A percentile compares a stretch with the other conserved stretches of the same genome.
Conservation (phyloP, 1,140 invertebrate genomes). For the Lordiphosa mommai region DNA sequence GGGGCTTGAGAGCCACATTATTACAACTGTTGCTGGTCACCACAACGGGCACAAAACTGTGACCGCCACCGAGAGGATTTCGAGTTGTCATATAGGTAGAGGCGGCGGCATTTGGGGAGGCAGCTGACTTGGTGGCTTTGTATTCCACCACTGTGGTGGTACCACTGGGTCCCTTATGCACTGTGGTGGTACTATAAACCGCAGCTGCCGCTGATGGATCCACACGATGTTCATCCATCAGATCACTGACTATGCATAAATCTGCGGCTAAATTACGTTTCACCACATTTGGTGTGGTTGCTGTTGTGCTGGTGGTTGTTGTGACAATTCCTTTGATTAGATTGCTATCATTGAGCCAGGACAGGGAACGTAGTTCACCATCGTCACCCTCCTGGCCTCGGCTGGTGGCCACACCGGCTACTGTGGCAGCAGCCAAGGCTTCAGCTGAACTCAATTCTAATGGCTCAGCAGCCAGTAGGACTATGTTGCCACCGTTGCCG, state of each 20-base stretch:
- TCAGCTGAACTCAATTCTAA: conserved; percentile 48
- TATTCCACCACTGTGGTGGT: conserved; percentile 78
- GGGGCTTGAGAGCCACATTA: not conserved
- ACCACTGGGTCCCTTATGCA: conserved; percentile 75
- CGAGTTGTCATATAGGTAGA: conserved; percentile 6
- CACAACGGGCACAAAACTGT: conserved; percentile 41
- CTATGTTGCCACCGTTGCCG: conserved; percentile 62
- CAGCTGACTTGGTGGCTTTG: conserved; percentile 50
- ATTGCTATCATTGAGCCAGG: conserved; percentile 95
- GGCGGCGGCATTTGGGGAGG: conserved; percentile 5
- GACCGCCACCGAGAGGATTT: conserved; percentile 12
- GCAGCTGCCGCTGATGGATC: conserved; percentile 8
- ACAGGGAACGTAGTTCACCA: conserved; percentile 92
- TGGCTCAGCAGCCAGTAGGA: conserved; percentile 67
- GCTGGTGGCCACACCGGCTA: conserved; percentile 17
- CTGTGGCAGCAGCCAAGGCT: conserved; percentile 35
- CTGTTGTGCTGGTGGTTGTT: conserved; percentile 12
- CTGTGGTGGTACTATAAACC: conserved; percentile 69
- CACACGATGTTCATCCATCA: conserved; percentile 59
- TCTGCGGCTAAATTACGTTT: conserved; percentile 17
- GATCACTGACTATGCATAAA: conserved; percentile 60
- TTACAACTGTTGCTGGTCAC: conserved; percentile 19
- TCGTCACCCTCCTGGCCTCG: conserved; percentile 80
- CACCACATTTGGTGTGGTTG: not conserved
- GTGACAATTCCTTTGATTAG: conserved; percentile 87